Evolutionary conservation across 2,113 vertebrate genomes (phyloP).

Genomic region (Apus apus): DNA sequence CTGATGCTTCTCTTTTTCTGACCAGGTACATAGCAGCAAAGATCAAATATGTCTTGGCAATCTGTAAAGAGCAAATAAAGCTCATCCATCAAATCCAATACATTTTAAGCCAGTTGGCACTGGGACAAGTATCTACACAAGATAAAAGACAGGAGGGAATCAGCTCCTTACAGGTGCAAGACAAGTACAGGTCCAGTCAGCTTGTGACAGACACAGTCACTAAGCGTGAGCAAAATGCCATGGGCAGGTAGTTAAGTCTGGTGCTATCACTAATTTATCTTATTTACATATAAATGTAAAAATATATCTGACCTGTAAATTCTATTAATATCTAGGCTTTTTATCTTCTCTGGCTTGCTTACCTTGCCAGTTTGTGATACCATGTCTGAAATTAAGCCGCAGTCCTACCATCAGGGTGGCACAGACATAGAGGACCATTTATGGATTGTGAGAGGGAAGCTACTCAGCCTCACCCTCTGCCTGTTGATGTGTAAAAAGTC

Average conservation of each 20-base stretch:
- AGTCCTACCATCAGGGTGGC: background rate
- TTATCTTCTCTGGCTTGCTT: background rate
- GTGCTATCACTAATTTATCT: background rate
- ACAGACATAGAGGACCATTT: background rate
- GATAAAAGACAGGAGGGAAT: background rate
- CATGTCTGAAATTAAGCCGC: background rate
- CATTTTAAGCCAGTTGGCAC: background rate
- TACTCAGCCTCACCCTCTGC: background rate
- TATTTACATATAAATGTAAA: background rate
- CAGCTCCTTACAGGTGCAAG: background rate
- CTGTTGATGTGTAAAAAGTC: background rate
- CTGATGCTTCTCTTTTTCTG: background rate
- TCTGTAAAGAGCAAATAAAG: background rate
- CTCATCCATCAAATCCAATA: background rate
- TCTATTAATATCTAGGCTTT: background rate
- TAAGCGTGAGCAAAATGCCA: background rate
- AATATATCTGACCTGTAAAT: background rate
- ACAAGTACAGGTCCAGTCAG: background rate
- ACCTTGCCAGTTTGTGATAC: background rate
- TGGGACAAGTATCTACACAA: background rate
- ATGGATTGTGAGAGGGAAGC: background rate
- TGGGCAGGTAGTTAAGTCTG: background rate
- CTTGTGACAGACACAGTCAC: background rate
- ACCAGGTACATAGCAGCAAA: background rate
- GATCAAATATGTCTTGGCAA: background rate